Base-by-base conservation (phyloP, 2,888 invertebrate genomes). In the Sepiola atlantica region DNA sequence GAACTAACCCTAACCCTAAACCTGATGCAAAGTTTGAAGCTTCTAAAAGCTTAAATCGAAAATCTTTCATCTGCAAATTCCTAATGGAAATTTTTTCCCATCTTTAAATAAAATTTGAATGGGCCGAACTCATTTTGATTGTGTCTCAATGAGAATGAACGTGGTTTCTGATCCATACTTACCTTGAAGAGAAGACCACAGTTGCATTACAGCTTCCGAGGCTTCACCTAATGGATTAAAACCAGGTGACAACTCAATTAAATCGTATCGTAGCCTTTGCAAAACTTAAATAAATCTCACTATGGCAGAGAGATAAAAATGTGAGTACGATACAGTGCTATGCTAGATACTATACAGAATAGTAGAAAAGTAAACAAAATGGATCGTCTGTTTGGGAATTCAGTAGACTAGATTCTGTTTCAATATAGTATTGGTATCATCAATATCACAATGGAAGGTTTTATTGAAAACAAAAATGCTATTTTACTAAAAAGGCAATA, bases 111-210 rank as follows among this genome's bases (percentile, higher is more conserved):
- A 32, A 77, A 32, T 32, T 77, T 32, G n/a, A 77, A n/a, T 77
- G n/a, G 32, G 77, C 77, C n/a, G 32, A 77, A 32, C n/a, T 32
- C 77, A 77, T 77, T 77, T 77, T n/a, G 10, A 2, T n/a, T 77
- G n/a, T 77, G n/a, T n/a, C 32, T 14, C 12, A 16, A n/a, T 16
- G 77, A 77, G 14, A 77, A 77, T 77, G 77, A 77, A 77, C 32
- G n/a, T n/a, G 32, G 77, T 92, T 21, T 92, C 32, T 20, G 92
- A 92, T 55, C 92, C 54, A 92, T 92, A 92, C 92, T 92, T 92
- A 92, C 92, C 92, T 92, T 45, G 92, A 92, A 92, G 92, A 55
- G 92, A 92, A 92, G 92, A 92, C 92, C 92, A 92, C 45, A 92
- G 45, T 45, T 92, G 92, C 54, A 92, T 55, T 55, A 92, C 92